Evolutionary conservation across 2,113 vertebrate species (phyloP).

Genomic region (Phyllopteryx taeniolatus): DNA sequence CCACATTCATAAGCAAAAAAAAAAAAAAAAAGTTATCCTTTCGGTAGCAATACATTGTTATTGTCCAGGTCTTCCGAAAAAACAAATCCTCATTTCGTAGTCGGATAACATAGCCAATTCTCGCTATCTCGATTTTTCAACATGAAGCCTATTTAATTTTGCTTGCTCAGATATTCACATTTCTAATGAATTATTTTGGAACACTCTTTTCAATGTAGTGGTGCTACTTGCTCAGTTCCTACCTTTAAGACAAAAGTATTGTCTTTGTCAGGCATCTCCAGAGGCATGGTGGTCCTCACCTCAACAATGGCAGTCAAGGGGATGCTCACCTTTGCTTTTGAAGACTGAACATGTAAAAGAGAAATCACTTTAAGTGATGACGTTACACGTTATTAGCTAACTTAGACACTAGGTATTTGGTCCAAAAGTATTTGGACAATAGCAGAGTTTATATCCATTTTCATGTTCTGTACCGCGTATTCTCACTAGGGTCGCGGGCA

Average conservation of each 20-base stretch:
- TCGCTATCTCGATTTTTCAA: too few species aligned
- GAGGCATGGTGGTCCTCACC: conserved; percentile 95
- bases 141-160: too few species aligned
- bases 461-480: too few species aligned
- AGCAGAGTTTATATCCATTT: not conserved
- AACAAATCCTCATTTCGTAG: too few species aligned
- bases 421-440: not conserved
- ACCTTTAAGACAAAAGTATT: conserved; percentile 99
- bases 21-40: not conserved
- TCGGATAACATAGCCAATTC: too few species aligned
- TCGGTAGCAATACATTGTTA: too few species aligned
- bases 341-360: conserved; percentile 76
- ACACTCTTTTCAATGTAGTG: too few species aligned
- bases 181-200: too few species aligned
- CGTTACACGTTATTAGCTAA: not conserved
- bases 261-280: conserved; percentile 99
- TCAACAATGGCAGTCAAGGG: conserved; percentile 91
- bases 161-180: too few species aligned
- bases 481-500: too few species aligned
- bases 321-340: conserved; percentile 92
- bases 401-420: not conserved
- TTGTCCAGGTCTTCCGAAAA: too few species aligned
- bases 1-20: not conserved
- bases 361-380: not conserved
- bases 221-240: conserved; percentile 3